A percentile compares a stretch with the other conserved stretches of the same genome.
Evolutionary conservation across 1,140 invertebrate genomes (phyloP).

Genomic region (Aleiodes sp.): DNA sequence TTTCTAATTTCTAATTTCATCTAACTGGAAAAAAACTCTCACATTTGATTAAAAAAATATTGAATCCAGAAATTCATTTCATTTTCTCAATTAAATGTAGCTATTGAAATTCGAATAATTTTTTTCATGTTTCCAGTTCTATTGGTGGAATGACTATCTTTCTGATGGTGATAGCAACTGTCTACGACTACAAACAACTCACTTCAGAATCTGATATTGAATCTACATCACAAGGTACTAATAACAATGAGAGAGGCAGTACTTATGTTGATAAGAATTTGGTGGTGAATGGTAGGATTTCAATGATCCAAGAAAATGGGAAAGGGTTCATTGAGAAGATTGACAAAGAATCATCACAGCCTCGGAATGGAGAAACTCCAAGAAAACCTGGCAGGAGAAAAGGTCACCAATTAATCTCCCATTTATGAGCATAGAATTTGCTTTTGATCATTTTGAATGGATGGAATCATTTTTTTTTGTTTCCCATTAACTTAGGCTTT

Average conservation of each 20-base stretch:
- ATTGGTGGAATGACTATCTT: constrained; percentile 61
- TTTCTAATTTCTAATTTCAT: too few species aligned
- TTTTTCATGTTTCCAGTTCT: constrained; percentile 57
- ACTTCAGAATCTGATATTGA: constrained; percentile 50
- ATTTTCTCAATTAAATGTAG: neutral
- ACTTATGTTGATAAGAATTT: constrained; percentile 58
- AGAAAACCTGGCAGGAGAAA: constrained; percentile 41
- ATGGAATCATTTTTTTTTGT: neutral
- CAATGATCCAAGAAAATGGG: constrained; percentile 50
- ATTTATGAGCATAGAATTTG: neutral
- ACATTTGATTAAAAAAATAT: too few species aligned
- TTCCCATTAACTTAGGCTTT: constrained; percentile 61
- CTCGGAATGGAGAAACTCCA: constrained; percentile 31
- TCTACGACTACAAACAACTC: constrained; percentile 64
- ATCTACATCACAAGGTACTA: constrained; percentile 50
- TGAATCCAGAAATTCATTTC: too few species aligned
- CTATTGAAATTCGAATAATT: neutral
- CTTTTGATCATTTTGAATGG: neutral
- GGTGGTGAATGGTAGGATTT: constrained; percentile 46
- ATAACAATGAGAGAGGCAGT: constrained; percentile 61
- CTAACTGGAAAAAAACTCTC: too few species aligned
- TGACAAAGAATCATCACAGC: constrained; percentile 42
- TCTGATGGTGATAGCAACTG: constrained; percentile 69
- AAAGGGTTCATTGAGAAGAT: constrained; percentile 59
- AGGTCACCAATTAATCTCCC: constrained; percentile 34